Evolutionary conservation across 2,888 invertebrate species (phyloP), one percentile per base, ranked within the genome.

Genomic region (Brenthis daphne): DNA sequence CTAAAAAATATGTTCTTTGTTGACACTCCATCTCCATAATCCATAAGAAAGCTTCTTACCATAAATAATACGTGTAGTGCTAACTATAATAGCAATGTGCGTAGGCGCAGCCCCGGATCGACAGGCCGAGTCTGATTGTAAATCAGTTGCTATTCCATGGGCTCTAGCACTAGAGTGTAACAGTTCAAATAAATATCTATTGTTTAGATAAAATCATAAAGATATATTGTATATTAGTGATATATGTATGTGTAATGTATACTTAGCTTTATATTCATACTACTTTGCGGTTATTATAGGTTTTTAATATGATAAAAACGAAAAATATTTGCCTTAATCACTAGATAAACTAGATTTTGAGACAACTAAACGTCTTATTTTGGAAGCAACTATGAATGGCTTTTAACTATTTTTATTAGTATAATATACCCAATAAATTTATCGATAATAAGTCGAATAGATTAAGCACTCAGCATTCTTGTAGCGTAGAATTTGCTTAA

Each of bases 51-150:
- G 90, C 92, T 90, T 85, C 92, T 92, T 92, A 92, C 89, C 89
- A 92, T 92, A 92, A 92, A 92, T 92, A 92, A 92, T 90, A 83
- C 89, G 85, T 89, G 91, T 92, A 87, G 87, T 78, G 85, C 86
- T 86, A 86, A 89, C 87, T 86, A 87, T 90, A 87, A 90, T 87
- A 85, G 85, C 82, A 79, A 77, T 75, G 77, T 82, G 90, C 89
- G 90, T 91, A 85, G 91, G 92, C 88, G 90, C 85, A 83, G 77
- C 83, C 82, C 79, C 82, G 85, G 89, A 91, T 90, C 92, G 90
- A 89, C 90, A 88, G 85, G 77, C 82, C 85, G 84, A 85, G 86
- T 85, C 87, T 87, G 91, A 92, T 92, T 92, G 89, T 91, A 92
- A 92, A 92, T 92, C 92, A 90, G 89, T 55, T 71, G 66, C 61